These are phyloP conservation scores for Mus spretus DNA, from an alignment of 2,797 vertebrate species.

Conservation along the genomic window DNA sequence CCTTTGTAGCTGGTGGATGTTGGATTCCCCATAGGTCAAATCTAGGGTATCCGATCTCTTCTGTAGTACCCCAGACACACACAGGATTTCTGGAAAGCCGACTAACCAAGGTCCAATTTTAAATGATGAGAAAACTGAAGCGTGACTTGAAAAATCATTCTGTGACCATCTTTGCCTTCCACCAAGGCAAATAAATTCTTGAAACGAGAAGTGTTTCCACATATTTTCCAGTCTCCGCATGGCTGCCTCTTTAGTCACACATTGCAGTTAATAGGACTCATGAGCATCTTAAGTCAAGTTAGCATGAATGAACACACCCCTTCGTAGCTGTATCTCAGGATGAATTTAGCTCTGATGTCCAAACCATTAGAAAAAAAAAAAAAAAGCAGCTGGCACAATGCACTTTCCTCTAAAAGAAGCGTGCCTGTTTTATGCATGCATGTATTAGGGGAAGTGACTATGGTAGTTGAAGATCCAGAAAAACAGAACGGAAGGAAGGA, in stretches of 20 bases:
- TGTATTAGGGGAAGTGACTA: conserved; percentile 7
- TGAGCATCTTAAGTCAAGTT: conserved; percentile 21
- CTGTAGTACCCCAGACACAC: background rate
- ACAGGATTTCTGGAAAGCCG: conserved; percentile 1
- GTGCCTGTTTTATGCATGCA: background rate
- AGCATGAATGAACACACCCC: conserved; percentile 73
- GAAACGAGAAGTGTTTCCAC: conserved; percentile 66
- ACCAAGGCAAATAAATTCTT: conserved; percentile 54
- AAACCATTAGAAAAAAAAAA: background rate
- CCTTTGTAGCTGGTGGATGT: background rate
- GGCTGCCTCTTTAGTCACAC: conserved; percentile 61
- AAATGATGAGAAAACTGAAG: conserved; percentile 54
- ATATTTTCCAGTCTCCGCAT: conserved; percentile 60
- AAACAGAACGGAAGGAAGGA: background rate
- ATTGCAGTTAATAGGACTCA: conserved; percentile 61
- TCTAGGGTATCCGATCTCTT: background rate
- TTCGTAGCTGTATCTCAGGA: background rate
- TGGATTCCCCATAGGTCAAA: background rate
- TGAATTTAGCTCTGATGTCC: background rate
- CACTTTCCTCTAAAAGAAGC: conserved; percentile 15
- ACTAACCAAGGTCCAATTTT: conserved; percentile 18
- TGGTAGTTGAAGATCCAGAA: background rate
- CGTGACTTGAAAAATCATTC: conserved; percentile 55
- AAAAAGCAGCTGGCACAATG: conserved; percentile 13
- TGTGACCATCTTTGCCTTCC: conserved; percentile 19